These are phyloP conservation scores for Pipa parva DNA, from an alignment of 2,113 vertebrate species.

Conservation along the genomic window DNA sequence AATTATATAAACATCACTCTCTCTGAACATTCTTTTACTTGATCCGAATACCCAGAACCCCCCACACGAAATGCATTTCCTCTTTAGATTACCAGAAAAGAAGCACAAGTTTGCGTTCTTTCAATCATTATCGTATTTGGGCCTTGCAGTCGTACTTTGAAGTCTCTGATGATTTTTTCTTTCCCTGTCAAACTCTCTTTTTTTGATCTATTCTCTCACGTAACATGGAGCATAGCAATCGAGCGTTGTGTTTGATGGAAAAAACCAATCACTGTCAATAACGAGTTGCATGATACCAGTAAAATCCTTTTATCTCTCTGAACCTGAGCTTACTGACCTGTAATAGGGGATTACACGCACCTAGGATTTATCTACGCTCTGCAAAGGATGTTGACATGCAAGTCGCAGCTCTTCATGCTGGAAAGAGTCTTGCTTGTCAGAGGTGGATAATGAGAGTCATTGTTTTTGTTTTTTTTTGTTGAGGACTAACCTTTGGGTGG, in stretches of 20 bases:
- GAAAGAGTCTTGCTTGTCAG: not conserved
- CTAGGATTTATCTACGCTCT: not conserved
- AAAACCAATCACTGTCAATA: conserved; percentile 4
- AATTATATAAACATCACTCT: too few species aligned
- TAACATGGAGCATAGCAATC: not conserved
- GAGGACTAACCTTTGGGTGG: not conserved
- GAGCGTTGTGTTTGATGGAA: not conserved
- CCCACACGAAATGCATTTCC: too few species aligned
- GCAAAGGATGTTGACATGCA: not conserved
- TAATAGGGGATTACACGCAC: conserved; percentile 25
- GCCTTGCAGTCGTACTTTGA: not conserved
- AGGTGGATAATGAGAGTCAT: not conserved
- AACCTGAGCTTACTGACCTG: conserved; percentile 31
- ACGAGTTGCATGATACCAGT: not conserved
- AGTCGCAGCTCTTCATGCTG: not conserved
- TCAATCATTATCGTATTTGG: not conserved
- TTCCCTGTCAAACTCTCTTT: not conserved
- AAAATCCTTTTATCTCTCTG: conserved; percentile 29
- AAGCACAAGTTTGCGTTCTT: too few species aligned
- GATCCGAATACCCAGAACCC: too few species aligned
- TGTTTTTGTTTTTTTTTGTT: not conserved
- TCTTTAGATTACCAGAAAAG: too few species aligned
- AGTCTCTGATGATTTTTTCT: not conserved
- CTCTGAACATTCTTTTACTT: too few species aligned
- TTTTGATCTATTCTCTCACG: not conserved